Evolutionary conservation across 1,140 invertebrate species (phyloP).

Genomic region (Helicoverpa armigera): DNA sequence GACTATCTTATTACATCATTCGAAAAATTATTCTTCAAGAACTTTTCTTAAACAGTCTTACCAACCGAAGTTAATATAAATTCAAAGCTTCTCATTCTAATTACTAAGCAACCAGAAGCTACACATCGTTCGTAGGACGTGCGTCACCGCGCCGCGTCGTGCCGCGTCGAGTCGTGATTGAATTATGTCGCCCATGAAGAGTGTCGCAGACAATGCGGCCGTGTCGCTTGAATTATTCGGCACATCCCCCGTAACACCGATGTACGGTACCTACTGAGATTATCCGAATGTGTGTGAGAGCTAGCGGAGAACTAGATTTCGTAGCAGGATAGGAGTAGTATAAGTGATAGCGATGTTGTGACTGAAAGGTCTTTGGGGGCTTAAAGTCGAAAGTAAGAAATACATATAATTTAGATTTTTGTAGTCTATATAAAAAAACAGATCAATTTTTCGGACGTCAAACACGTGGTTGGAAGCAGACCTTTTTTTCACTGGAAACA

Average conservation of each 20-base stretch:
- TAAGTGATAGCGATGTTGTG: not conserved
- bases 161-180: conserved; percentile 28
- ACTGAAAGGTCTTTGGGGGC: not conserved
- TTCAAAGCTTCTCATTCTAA: not conserved
- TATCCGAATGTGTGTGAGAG: not conserved
- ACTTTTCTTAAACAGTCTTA: not conserved
- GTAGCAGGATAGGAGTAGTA: not conserved
- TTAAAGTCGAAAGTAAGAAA: too few relatives aligned
- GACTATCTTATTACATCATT: not conserved
- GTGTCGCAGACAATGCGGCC: conserved; percentile 56
- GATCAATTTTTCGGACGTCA: too few relatives aligned
- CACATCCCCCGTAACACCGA: conserved; percentile 52
- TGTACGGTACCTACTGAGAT: not conserved
- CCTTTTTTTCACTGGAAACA: too few relatives aligned
- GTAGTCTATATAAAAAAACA: too few relatives aligned
- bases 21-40: not conserved
- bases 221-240: conserved; percentile 70
- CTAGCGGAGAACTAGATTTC: not conserved
- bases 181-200: conserved; percentile 54
- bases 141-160: not conserved
- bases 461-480: too few relatives aligned
- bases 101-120: conserved; percentile 22
- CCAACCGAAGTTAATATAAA: not conserved
- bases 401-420: too few relatives aligned
- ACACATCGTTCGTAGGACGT: not conserved